A percentile compares a stretch with the other conserved stretches of the same genome.
phyloP scores from a whole-genome alignment of 2,113 vertebrate genomes.

The Pongo abelii region DNA sequence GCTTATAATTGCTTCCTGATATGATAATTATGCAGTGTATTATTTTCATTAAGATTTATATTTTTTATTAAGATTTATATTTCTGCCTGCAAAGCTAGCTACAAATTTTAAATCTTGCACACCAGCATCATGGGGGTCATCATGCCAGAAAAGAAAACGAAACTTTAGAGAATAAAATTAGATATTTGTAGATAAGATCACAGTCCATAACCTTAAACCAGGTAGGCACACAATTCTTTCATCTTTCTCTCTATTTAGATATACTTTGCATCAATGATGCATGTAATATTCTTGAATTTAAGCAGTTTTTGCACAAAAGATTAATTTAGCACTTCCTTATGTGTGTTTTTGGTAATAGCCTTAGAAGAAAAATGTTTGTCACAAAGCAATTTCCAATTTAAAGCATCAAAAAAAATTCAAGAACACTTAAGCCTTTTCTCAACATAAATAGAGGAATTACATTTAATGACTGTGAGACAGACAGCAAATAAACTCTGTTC shows the following conservation, averaged over 20 bases:
- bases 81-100: slow-evolving; percentile 21
- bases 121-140: not conserved
- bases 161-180: not conserved
- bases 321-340: slow-evolving; percentile 22
- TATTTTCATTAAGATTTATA: slow-evolving; percentile 46
- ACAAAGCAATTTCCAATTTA: slow-evolving; percentile 58
- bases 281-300: not conserved
- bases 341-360: slow-evolving; percentile 29
- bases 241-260: not conserved
- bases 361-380: slow-evolving; percentile 35
- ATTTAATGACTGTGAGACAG: slow-evolving; percentile 37
- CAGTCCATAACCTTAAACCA: not conserved
- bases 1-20: slow-evolving; percentile 40
- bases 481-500: slow-evolving; percentile 48
- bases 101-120: slow-evolving; percentile 28
- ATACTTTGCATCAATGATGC: not conserved
- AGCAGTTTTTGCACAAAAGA: not conserved
- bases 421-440: slow-evolving; percentile 57
- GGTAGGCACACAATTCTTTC: not conserved
- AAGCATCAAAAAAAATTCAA: slow-evolving; percentile 31
- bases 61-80: slow-evolving; percentile 54
- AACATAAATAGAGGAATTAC: slow-evolving; percentile 11
- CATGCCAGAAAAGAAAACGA: not conserved
- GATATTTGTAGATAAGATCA: not conserved
- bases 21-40: slow-evolving; percentile 38